Conservation (phyloP, 92 coral and sea anemone genomes). For the Epizoanthus illoricatus region DNA sequence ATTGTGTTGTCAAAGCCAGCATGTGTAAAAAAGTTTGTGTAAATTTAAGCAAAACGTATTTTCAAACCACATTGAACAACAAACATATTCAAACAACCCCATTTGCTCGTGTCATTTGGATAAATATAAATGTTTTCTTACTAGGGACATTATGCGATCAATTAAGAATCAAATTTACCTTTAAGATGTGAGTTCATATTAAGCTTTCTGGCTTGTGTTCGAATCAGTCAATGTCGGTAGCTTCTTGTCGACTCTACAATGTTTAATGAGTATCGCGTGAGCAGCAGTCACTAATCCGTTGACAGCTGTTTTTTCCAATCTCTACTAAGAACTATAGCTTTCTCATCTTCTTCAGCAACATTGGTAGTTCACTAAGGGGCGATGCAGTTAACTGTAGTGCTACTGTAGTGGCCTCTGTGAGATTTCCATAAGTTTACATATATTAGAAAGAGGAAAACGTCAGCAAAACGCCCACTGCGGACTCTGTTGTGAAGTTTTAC, state of each 20-base stretch:
- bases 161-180: conserved; percentile 26
- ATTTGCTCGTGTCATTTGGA: background rate
- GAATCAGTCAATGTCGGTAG: too few relatives aligned
- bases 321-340: too few relatives aligned
- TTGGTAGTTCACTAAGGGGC: too few relatives aligned
- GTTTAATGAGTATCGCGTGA: background rate
- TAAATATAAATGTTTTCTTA: conserved; percentile 22
- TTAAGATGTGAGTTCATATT: background rate
- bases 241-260: background rate
- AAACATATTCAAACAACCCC: background rate
- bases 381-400: too few relatives aligned
- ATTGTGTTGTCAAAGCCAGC: background rate
- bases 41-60: background rate
- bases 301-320: too few relatives aligned
- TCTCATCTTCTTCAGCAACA: too few relatives aligned
- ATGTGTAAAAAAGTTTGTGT: background rate
- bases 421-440: background rate
- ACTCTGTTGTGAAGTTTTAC: background rate
- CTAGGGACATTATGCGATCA: conserved; percentile 3
- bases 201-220: background rate
- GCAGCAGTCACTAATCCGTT: background rate
- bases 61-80: background rate
- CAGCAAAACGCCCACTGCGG: background rate
- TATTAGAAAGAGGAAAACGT: background rate
- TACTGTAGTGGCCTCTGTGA: too few relatives aligned